Conservation (phyloP, 2,113 vertebrate species). For the Collichthys lucidus region DNA sequence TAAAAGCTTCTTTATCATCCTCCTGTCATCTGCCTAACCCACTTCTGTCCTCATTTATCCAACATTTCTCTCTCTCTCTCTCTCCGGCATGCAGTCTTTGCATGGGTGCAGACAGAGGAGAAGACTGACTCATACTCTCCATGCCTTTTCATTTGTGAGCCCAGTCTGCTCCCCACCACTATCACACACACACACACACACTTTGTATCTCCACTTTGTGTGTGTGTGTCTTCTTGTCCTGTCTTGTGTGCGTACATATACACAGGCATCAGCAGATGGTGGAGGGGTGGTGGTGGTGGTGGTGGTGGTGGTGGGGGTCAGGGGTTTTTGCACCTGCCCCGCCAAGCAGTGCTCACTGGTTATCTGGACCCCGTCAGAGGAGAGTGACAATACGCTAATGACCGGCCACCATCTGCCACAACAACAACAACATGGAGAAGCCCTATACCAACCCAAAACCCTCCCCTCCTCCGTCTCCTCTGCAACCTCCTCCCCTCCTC, state of each 20-base stretch:
- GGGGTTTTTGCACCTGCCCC: slow-evolving; percentile 88
- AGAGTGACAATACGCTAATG: slow-evolving; percentile 90
- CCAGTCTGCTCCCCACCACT: slow-evolving; percentile 8
- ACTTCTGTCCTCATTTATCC: slow-evolving; percentile 16
- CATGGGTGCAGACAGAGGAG: slow-evolving; percentile 34
- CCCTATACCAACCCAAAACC: slow-evolving; percentile 25
- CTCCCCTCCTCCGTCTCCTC: neutral
- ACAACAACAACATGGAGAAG: slow-evolving; percentile 75
- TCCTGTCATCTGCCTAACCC: slow-evolving; percentile 4
- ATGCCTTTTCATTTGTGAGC: slow-evolving; percentile 56
- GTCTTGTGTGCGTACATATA: slow-evolving; percentile 44
- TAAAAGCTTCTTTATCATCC: slow-evolving; percentile 22
- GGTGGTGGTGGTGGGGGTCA: slow-evolving; percentile 76
- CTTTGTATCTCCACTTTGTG: slow-evolving; percentile 35
- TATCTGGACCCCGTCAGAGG: slow-evolving; percentile 83
- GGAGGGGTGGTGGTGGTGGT: slow-evolving; percentile 68
- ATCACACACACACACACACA: slow-evolving; percentile 1
- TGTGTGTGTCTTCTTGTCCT: slow-evolving; percentile 43
- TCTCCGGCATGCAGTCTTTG: slow-evolving; percentile 17
- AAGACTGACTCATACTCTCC: slow-evolving; percentile 59
- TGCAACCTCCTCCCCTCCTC: neutral
- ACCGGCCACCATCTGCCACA: slow-evolving; percentile 87
- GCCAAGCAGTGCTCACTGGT: slow-evolving; percentile 83
- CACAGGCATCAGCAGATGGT: slow-evolving; percentile 75
- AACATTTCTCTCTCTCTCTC: neutral